Percentiles rank a stretch among this genome's conserved stretches.
phyloP scores from a whole-genome alignment of 2,113 vertebrate genomes.

The Myrmecophaga tridactyla region DNA sequence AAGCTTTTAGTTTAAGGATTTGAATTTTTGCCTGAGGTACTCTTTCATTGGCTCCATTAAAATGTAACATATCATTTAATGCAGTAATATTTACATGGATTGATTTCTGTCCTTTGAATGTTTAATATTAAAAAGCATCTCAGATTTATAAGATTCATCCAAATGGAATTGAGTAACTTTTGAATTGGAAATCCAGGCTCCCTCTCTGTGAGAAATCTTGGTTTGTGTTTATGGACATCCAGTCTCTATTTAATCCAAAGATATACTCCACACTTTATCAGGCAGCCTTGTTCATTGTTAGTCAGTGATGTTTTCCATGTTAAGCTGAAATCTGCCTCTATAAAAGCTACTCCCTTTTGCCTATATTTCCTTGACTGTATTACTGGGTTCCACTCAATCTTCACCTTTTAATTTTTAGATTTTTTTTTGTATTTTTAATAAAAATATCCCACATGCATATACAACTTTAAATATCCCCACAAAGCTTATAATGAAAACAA shows the following conservation, averaged over 20 bases:
- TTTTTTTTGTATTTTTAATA: not conserved
- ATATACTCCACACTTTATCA: not conserved
- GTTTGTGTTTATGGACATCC: not conserved
- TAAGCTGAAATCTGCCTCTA: not conserved
- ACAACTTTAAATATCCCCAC: not conserved
- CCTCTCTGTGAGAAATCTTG: not conserved
- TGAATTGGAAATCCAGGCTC: not conserved
- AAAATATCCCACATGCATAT: not conserved
- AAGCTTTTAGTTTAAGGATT: constrained; percentile 5
- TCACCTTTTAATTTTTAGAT: not conserved
- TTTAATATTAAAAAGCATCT: not conserved
- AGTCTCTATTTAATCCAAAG: not conserved
- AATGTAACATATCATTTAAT: not conserved
- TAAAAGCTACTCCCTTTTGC: not conserved
- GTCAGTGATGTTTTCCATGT: not conserved
- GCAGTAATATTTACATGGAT: not conserved
- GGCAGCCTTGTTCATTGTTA: not conserved
- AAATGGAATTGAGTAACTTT: not conserved
- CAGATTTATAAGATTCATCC: not conserved
- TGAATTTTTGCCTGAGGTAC: not conserved
- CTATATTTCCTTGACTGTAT: not conserved
- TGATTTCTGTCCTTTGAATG: not conserved
- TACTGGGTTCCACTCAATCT: not conserved
- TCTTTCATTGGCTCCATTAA: not conserved
- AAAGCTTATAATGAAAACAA: not conserved